Evolutionary conservation across 2,113 vertebrate species (phyloP), one percentile per base, ranked within the genome.

Genomic region (Syngnathus floridae): DNA sequence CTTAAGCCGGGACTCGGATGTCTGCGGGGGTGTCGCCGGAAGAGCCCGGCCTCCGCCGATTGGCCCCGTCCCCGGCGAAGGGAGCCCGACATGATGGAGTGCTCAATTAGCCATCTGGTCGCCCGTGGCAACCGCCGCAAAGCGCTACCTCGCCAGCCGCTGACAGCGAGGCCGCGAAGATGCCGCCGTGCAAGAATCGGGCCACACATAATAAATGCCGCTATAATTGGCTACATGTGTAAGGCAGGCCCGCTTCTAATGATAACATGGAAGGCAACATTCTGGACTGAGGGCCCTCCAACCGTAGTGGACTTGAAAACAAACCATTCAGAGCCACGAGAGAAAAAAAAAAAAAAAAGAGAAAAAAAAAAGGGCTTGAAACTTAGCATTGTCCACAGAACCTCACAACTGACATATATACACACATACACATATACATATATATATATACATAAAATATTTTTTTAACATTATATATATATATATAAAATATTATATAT

Each of bases 41-140:
- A 69, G 66, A 76, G 78, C 70, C 72, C 74, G 80, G 75, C 71
- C 80, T 60, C 73, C 40, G 67, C 77, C 62, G 84, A 89, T 86
- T 88, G 88, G 81, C 82, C 70, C 49, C 40, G 71, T 79, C 85
- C 81, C 88, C 76, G 64, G 83, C 59, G 84, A 73, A 74, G 81
- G 81, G 65, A 82, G n/a, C 79, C 78, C 69, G 78, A 84, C 82
- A 87, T 87, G 86, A 88, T 85, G 69, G 81, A 89, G 85, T 81
- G 82, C 77, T 86, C 86, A 85, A 85, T 89, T 87, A 89, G 80
- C 82, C 81, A 87, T 84, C 83, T 84, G 84, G 81, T 86, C 78
- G 79, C 82, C 84, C 78, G 77, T 81, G 70, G 82, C 82, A 83
- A 79, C 66, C 56, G 78, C 71, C 76, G 64, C 75, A 78, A 81